Base-by-base conservation (phyloP, 53 echinoderm and acorn worm species). In the Hippasteria phrygiana region DNA sequence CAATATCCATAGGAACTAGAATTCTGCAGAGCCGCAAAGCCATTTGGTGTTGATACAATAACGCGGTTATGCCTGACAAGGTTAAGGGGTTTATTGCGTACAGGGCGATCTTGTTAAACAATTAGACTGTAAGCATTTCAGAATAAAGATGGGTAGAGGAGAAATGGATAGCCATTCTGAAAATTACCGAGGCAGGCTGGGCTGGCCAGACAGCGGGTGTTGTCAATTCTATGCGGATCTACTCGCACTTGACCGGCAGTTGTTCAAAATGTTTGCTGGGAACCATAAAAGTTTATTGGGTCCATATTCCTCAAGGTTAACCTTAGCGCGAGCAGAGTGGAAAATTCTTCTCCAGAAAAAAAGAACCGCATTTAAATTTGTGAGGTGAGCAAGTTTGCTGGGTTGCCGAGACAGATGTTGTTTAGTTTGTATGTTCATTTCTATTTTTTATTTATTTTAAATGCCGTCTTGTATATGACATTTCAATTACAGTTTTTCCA, bases 51-150 rank as follows among this genome's bases (percentile, higher is more conserved):
- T 40, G 26, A 79, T 62, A 43, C 82, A 66, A 65, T 82, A 82
- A 82, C 65, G 63, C 55, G 42, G 82, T 82, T 82, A 82, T 64
- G 67, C 65, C 0, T 46, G 37, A 50, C 85, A 51, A 53, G 85
- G 70, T 85, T 85, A 85, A 71, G 0, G n/a, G 85, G 41, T 85
- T 85, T 70, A 85, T 41, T 4, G 26, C 50, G 11, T 24, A 39
- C 29, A 50, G 45, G 24, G 69, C 36, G 71, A 85, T 85, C 85
- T 35, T 48, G 70, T 85, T 85, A 70, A 85, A 71, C 71, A 85
- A 85, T 85, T 85, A 85, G 36, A 27, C 26, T 24, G 83, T 22
- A 47, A 17, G 7, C n/a, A 43, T n/a, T 16, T n/a, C 3, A 24
- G 36, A 26, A 27, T 53, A 26, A 54, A 54, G 28, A 75, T 50